Conservation (phyloP, 2,888 invertebrate species). For the Ypsolopha sequella region DNA sequence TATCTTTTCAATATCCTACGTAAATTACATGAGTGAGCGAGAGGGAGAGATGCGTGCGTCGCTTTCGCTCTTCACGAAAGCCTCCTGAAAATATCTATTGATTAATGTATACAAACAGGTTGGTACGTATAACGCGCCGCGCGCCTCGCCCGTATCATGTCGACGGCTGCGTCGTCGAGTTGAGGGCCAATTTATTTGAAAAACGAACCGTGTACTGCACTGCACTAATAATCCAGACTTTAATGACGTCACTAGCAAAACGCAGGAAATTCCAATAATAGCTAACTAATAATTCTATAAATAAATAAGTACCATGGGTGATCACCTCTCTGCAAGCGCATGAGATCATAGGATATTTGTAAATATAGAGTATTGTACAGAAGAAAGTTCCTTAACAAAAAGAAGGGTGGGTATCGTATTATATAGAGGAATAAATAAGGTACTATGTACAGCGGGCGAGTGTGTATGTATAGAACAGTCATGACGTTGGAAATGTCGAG, state of each 20-base stretch:
- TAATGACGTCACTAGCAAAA: neutral
- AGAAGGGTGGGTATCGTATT: neutral
- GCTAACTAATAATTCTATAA: neutral
- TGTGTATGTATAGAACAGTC: constrained; percentile 21
- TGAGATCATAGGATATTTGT: neutral
- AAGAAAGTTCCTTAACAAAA: neutral
- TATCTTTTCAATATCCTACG: constrained; percentile 32
- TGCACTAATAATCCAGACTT: neutral
- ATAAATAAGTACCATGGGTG: neutral
- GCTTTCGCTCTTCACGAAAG: constrained; percentile 55
- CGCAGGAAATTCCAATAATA: neutral
- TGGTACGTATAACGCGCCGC: constrained; percentile 42
- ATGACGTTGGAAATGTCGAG: constrained; percentile 35
- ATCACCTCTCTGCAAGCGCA: neutral
- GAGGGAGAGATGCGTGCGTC: constrained; percentile 37
- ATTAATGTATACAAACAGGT: constrained; percentile 62
- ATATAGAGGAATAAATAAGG: neutral
- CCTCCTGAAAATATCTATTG: constrained; percentile 71
- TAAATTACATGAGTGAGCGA: constrained; percentile 54
- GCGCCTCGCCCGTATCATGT: constrained; percentile 55
- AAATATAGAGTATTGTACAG: neutral
- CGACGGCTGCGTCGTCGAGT: constrained; percentile 35
- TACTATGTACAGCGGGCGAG: constrained; percentile 10
- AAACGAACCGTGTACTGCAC: constrained; percentile 19
- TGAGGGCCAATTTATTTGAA: constrained; percentile 67